These are phyloP conservation scores for Endomychus coccineus DNA, from an alignment of 2,888 invertebrate species.

Conservation along the genomic window DNA sequence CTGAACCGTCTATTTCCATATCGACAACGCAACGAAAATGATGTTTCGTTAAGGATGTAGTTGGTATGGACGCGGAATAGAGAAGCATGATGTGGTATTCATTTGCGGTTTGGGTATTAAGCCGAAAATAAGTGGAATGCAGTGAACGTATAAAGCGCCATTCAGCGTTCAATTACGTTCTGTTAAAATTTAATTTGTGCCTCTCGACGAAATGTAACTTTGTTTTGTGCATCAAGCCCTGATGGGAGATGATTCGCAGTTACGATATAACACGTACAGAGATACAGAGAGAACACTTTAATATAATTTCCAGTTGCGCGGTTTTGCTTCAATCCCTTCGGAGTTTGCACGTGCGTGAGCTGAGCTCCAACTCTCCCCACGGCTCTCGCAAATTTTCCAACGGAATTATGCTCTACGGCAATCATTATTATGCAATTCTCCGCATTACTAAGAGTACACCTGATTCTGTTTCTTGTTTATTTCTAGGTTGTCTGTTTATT, in stretches of 20 bases:
- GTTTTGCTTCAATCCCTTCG: conserved; percentile 40
- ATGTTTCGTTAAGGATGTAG: too few relatives aligned
- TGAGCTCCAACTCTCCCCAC: conserved; percentile 36
- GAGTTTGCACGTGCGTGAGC: conserved; percentile 40
- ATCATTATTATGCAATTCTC: too few relatives aligned
- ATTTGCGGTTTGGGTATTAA: conserved; percentile 41
- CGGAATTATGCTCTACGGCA: too few relatives aligned
- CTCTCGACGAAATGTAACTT: conserved; percentile 37
- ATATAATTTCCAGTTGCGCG: conserved; percentile 42
- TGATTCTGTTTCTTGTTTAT: too few relatives aligned
- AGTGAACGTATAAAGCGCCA: conserved; percentile 39
- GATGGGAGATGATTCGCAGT: conserved; percentile 29
- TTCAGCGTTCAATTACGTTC: conserved; percentile 43
- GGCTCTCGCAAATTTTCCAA: too few relatives aligned
- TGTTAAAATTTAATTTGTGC: conserved; percentile 39
- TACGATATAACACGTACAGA: conserved; percentile 29
- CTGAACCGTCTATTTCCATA: too few relatives aligned
- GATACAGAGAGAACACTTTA: conserved; percentile 33
- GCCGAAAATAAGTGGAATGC: conserved; percentile 42
- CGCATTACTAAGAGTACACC: too few relatives aligned
- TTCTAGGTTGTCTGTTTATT: too few relatives aligned
- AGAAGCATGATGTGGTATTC: conserved; percentile 29
- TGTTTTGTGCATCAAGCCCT: conserved; percentile 32
- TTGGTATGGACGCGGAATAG: too few relatives aligned
- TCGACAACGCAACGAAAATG: too few relatives aligned